Percentiles rank a stretch among this genome's conserved stretches.
phyloP scores from a whole-genome alignment of 35 echinoderm and acorn worm genomes.

The Hemicentrotus pulcherrimus region DNA sequence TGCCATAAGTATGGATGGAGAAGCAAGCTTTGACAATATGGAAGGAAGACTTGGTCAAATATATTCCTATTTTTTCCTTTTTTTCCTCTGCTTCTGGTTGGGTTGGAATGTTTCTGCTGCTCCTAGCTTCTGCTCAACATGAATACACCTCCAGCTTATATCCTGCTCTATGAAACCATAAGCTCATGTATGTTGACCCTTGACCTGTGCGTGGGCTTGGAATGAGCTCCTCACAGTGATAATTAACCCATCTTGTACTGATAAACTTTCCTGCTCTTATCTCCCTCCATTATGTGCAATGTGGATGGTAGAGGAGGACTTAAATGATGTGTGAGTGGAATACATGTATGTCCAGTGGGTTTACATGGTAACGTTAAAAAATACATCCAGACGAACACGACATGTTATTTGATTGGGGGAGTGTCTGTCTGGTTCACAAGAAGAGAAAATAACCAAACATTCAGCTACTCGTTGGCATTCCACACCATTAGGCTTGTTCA shows the following conservation, averaged over 20 bases:
- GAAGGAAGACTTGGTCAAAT: not conserved
- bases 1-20: not conserved
- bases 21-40: not conserved
- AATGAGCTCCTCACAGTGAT: constrained; percentile 21
- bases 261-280: not conserved
- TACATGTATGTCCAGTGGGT: not conserved
- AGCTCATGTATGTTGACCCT: not conserved
- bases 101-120: not conserved
- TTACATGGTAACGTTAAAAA: not conserved
- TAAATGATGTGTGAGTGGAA: not conserved
- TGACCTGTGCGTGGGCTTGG: constrained; percentile 34
- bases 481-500: not conserved
- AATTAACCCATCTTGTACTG: not conserved
- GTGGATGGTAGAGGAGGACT: not conserved
- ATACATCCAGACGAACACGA: not conserved
- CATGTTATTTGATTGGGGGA: not conserved
- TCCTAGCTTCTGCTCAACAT: not conserved
- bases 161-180: not conserved
- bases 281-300: not conserved
- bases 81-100: not conserved
- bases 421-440: not conserved
- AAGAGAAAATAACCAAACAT: not conserved
- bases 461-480: not conserved
- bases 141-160: not conserved
- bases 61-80: not conserved